Percentiles rank a stretch among this genome's conserved stretches.
Conservation (phyloP, 2,113 vertebrate species). For the Synodontis membranacea region DNA sequence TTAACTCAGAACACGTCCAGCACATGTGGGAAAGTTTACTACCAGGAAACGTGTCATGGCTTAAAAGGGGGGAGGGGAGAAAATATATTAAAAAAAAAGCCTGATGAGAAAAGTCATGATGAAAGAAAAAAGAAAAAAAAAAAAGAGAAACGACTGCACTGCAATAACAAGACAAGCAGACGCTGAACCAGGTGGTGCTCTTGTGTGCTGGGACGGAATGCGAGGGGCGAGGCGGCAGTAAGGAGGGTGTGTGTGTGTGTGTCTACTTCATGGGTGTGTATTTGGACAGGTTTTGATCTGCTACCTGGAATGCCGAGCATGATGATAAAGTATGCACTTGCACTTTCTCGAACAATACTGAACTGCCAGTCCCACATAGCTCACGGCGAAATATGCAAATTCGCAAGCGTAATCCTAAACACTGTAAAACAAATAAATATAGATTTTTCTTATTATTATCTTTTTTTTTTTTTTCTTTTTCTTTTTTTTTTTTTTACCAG, state of each 20-base stretch:
- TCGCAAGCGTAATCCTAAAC: neutral
- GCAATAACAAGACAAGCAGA: neutral
- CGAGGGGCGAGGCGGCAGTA: neutral
- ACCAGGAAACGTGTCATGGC: neutral
- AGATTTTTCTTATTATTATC: no score
- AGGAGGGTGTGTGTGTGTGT: constrained; percentile 2
- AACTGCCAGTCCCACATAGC: neutral
- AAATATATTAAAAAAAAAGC: no score
- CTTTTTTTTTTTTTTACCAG: neutral
- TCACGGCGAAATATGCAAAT: neutral
- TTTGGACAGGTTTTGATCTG: constrained; percentile 62
- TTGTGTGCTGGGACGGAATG: neutral
- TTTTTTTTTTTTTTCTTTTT: no score
- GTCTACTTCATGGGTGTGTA: constrained; percentile 36
- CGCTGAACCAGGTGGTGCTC: neutral
- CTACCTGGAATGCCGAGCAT: constrained; percentile 59
- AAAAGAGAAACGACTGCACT: neutral
- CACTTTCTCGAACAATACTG: constrained; percentile 8
- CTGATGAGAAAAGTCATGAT: neutral
- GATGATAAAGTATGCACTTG: neutral
- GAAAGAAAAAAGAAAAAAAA: no score
- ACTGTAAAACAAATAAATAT: neutral
- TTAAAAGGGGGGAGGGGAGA: no score
- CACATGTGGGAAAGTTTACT: neutral
- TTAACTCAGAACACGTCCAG: neutral